A percentile compares a stretch with the other conserved stretches of the same genome.
phyloP scores from a whole-genome alignment of 2,888 invertebrate species.

The Camptogramma bilineatum region DNA sequence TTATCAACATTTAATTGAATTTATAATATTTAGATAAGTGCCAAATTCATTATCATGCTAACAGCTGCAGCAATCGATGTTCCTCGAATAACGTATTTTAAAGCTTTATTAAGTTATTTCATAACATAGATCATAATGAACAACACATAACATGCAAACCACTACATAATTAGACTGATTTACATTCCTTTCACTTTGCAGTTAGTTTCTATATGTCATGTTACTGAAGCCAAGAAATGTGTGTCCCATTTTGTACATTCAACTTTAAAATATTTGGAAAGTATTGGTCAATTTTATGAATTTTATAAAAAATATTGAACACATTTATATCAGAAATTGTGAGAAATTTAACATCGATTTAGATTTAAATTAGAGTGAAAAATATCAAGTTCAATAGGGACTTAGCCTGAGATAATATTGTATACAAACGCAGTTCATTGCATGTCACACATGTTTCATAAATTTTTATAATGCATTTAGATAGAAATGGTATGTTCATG shows the following conservation, averaged over 20 bases:
- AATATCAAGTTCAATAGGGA: conserved; percentile 38
- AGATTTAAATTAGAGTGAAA: conserved; percentile 39
- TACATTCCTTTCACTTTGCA: conserved; percentile 58
- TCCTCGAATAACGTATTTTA: conserved; percentile 60
- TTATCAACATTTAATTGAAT: conserved; percentile 46
- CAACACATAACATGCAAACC: conserved; percentile 54
- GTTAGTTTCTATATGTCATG: conserved; percentile 27
- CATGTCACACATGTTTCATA: conserved; percentile 62
- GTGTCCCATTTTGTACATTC: conserved; percentile 45
- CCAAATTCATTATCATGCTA: conserved; percentile 61
- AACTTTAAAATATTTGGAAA: conserved; percentile 35
- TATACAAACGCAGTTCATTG: conserved; percentile 52
- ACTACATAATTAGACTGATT: conserved; percentile 61
- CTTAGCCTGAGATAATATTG: conserved; percentile 42
- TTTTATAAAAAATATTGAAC: conserved; percentile 33
- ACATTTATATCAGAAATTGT: conserved; percentile 38
- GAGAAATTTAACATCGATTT: conserved; percentile 43
- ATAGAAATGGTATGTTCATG: conserved; percentile 69
- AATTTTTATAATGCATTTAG: conserved; percentile 72
- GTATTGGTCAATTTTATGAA: conserved; percentile 38
- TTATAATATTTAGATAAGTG: conserved; percentile 56
- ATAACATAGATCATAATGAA: conserved; percentile 43
- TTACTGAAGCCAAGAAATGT: conserved; percentile 32
- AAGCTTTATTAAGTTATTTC: conserved; percentile 50
- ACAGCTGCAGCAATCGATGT: conserved; percentile 53